These are phyloP conservation scores for Acanthisitta chloris DNA, from an alignment of 2,113 vertebrate species.

Conservation along the genomic window DNA sequence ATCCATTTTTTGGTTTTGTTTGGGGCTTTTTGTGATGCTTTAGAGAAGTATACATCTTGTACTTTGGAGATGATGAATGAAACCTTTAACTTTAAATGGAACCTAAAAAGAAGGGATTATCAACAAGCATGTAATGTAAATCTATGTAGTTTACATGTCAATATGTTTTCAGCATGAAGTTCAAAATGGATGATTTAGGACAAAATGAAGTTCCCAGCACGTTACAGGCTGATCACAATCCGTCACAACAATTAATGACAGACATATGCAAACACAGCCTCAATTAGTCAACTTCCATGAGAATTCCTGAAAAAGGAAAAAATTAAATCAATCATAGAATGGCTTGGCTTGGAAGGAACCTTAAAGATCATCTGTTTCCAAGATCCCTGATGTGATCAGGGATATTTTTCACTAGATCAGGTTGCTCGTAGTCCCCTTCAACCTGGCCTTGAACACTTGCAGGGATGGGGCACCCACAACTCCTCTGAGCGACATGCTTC, in stretches of 20 bases:
- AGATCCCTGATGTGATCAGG: fast-evolving
- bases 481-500: not conserved
- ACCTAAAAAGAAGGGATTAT: not conserved
- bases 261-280: not conserved
- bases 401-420: not conserved
- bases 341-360: not conserved
- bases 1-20: no score
- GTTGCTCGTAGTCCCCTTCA: not conserved
- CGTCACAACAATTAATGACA: not conserved
- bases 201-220: not conserved
- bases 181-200: not conserved
- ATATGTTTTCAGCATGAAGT: not conserved
- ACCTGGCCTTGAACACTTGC: not conserved
- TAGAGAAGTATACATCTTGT: no score
- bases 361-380: not conserved
- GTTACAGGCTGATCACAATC: not conserved
- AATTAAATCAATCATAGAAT: not conserved
- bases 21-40: no score
- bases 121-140: fast-evolving
- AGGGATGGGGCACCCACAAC: no score
- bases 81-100: no score
- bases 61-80: no score
- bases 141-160: not conserved
- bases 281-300: not conserved
- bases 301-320: not conserved